Evolutionary conservation across 1,140 invertebrate genomes (phyloP), one percentile per base, ranked within the genome.

Genomic region (Dinoponera quadriceps): DNA sequence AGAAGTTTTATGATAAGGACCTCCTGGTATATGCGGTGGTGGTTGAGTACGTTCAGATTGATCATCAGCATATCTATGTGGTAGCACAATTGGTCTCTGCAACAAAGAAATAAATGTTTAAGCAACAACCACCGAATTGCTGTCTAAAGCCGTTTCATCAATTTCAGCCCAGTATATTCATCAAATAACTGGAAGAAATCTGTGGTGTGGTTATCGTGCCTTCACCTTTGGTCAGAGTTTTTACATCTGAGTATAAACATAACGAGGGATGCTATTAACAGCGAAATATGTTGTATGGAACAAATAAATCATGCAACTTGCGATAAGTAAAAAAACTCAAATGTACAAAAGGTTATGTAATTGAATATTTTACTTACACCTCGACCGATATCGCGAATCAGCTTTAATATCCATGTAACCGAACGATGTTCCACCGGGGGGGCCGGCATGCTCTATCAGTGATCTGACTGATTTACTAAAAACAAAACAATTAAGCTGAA

Each of bases 21-120:
- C 98, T 69, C 96, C 96, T 18, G 98, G 97, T 38, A 98, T 87
- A 60, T 95, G 89, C 51, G 98, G 97, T 25, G 94, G 96, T 4
- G 97, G 97, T 90, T 97, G 97, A 51, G 96, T 97, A 87, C 97
- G 95, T 16, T 95, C 93, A 18, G 96, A 92, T 44, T 96, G 4
- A 14, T 94, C 90, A 55, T 96, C 95, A 81, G 95, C 94, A 89
- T 95, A 97, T 90, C 97, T 95, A 54, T 97, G 57, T 16, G 20
- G 0, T 55, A 82, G n/a, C 14, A n/a, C 4, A 20, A 59, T 0
- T 27, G 18, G 1, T 59, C 9, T 88, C 88, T 89, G 25, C 0
- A 82, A 71, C 54, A 44, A 38, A 62, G 2, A 71, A 62, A 2
- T 49, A 63, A 13, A 38, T 55, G 48, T 9, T 44, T 44, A 44